Base-by-base conservation (phyloP, 2,797 vertebrate species). In the Yasuhikotakia modesta region DNA sequence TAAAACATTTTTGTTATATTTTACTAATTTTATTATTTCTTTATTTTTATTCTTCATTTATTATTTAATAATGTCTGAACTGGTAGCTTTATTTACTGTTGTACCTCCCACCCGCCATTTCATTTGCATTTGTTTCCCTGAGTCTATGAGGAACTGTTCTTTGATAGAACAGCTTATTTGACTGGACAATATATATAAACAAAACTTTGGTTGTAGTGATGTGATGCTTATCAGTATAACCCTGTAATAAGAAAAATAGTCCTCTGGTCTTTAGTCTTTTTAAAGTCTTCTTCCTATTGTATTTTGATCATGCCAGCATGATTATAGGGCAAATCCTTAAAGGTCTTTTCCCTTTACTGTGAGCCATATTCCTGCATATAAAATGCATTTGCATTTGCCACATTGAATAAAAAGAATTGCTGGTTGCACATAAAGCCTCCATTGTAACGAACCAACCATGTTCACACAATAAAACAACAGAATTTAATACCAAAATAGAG, bases 91-190 rank as follows among this genome's bases (percentile, higher is more conserved):
- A 55, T 70, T 45, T 4, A 45, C 5, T 46, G 10, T 22, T 10
- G n/a, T 21, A 32, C 57, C 3, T 76, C 83, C 72, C 17, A 8
- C 22, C 16, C 46, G 74, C 5, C 32, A 32, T n/a, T 50, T 13
- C 21, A 90, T 92, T 93, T 92, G 90, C 91, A 92, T 93, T 84
- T 82, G 78, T 87, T 85, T 84, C 73, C 79, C 55, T 70, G 24
- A 82, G 24, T 67, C 85, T 81, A 82, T 83, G 45, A 71, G 55
- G 52, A 16, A 19, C 78, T 89, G 76, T 87, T 88, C 76, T 85
- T 58, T 17, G 2, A 50, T 45, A 35, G 43, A 67, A 22, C 46
- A 12, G 1, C 50, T 73, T 71, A 92, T 93, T 93, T 94, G 91
- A 89, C 90, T 92, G 66, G 87, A 77, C 92, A 94, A 94, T 93